Conservation (phyloP, 2,888 invertebrate species). For the Chironomus riparius region DNA sequence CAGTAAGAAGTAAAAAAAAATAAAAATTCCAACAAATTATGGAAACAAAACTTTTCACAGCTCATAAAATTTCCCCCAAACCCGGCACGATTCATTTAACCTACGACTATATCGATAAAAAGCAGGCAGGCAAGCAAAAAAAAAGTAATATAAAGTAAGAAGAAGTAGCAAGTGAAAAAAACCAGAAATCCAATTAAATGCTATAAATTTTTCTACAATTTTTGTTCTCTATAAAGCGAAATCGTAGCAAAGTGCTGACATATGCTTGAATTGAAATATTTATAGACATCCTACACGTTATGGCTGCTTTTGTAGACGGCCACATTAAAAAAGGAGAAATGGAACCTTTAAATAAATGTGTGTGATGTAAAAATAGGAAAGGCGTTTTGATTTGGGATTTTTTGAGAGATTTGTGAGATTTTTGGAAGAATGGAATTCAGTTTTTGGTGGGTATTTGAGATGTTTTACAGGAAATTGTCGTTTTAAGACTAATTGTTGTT, state of each 20-base stretch:
- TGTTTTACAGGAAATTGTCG: too few relatives aligned
- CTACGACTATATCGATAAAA: background rate
- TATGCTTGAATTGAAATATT: conserved; percentile 16
- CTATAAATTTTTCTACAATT: background rate
- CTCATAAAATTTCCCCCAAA: conserved; percentile 1
- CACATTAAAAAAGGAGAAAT: too few relatives aligned
- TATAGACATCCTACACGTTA: background rate
- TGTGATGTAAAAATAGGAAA: too few relatives aligned
- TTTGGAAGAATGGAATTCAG: too few relatives aligned
- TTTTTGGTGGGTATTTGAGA: too few relatives aligned
- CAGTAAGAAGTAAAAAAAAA: background rate
- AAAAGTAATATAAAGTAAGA: background rate
- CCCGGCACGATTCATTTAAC: conserved; percentile 7
- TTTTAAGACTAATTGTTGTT: too few relatives aligned
- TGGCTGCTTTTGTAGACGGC: too few relatives aligned
- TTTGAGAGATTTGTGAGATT: too few relatives aligned
- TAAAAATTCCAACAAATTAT: background rate
- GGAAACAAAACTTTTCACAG: conserved; percentile 10
- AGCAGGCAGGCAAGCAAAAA: background rate
- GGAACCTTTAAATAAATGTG: too few relatives aligned
- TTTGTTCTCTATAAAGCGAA: background rate
- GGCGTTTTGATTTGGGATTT: too few relatives aligned
- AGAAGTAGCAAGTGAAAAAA: background rate
- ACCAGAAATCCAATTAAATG: conserved; percentile 7
- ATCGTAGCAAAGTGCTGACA: conserved; percentile 8